phyloP scores from a whole-genome alignment of 2,888 invertebrate genomes.

The Apotomis capreana region DNA sequence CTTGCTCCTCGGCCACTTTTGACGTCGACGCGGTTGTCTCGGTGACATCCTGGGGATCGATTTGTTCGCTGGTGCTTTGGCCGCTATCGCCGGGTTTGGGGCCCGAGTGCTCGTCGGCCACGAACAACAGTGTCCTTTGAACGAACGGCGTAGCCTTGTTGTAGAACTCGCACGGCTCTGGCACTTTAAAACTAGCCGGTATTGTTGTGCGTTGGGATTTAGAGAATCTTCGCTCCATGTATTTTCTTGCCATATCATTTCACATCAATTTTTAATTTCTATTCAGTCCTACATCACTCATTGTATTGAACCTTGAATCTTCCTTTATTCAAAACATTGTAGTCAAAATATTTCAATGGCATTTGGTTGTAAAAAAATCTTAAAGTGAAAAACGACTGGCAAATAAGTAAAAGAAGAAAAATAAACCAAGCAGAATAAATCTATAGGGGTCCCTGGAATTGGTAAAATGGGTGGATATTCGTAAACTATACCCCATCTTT shows the following conservation, averaged over 20 bases:
- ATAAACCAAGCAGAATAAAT: constrained; percentile 70
- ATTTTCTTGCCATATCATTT: constrained; percentile 80
- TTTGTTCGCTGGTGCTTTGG: constrained; percentile 50
- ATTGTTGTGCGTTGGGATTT: constrained; percentile 77
- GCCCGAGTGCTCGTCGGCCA: constrained; percentile 76
- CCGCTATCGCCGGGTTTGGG: constrained; percentile 65
- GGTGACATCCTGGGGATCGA: constrained; percentile 51
- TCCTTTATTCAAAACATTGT: constrained; percentile 8
- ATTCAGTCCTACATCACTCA: neutral
- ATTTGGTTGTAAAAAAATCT: constrained; percentile 45
- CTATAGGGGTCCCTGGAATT: constrained; percentile 63
- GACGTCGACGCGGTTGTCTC: constrained; percentile 64
- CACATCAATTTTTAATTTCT: constrained; percentile 46
- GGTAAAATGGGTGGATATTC: constrained; percentile 61
- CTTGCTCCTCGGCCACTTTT: constrained; percentile 72
- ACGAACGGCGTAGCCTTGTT: constrained; percentile 81
- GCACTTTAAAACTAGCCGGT: constrained; percentile 76
- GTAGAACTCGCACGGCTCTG: constrained; percentile 78
- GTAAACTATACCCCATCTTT: constrained; percentile 66
- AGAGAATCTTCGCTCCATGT: constrained; percentile 80
- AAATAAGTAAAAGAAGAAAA: constrained; percentile 53
- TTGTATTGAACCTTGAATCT: neutral
- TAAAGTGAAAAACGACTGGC: constrained; percentile 26
- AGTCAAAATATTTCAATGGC: constrained; percentile 49
- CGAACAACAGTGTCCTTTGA: constrained; percentile 76